Conservation (phyloP, 2,888 invertebrate species). For the Stenolophus ochropezus region DNA sequence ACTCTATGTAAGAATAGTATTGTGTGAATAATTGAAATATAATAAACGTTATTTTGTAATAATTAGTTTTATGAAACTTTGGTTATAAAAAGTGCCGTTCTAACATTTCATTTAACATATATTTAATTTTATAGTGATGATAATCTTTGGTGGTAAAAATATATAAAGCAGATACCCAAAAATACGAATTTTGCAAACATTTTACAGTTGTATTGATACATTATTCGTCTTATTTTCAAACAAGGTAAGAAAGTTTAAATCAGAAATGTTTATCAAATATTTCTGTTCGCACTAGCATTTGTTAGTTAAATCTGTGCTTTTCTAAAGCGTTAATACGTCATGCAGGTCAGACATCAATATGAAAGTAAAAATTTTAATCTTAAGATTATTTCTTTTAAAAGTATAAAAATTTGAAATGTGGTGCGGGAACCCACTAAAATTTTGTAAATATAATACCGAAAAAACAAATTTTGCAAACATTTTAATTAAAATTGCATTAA, state of each 20-base stretch:
- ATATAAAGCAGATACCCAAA: background rate
- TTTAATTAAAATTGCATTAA: too few relatives aligned
- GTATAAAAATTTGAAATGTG: too few relatives aligned
- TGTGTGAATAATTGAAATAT: slow-evolving; percentile 21
- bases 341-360: too few relatives aligned
- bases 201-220: background rate
- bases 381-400: too few relatives aligned
- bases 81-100: slow-evolving; percentile 9
- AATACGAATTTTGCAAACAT: background rate
- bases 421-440: too few relatives aligned
- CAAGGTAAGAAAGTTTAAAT: background rate
- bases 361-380: too few relatives aligned
- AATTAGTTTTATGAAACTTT: slow-evolving; percentile 5
- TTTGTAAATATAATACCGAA: too few relatives aligned
- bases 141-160: slow-evolving; percentile 3
- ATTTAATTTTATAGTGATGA: slow-evolving; percentile 22
- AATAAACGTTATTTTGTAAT: slow-evolving; percentile 43
- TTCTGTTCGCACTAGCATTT: too few relatives aligned
- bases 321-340: too few relatives aligned
- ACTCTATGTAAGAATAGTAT: slow-evolving; percentile 27
- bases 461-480: too few relatives aligned
- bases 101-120: background rate
- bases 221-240: background rate
- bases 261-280: background rate
- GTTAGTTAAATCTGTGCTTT: too few relatives aligned